phyloP scores from a whole-genome alignment of 2,888 invertebrate species.

The Dermolepida albohirtum region DNA sequence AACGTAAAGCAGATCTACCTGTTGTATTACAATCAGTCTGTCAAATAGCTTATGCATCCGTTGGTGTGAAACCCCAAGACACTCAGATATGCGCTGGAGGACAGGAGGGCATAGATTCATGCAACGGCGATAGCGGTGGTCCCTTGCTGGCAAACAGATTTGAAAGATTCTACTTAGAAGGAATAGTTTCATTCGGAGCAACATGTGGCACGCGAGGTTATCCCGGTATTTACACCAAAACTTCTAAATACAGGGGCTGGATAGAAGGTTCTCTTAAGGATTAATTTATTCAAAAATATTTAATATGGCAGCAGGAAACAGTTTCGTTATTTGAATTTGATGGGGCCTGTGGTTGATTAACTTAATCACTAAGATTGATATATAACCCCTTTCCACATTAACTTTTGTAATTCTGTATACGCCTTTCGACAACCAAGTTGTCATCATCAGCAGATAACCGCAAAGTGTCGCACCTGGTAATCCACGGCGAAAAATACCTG shows the following conservation, averaged over 20 bases:
- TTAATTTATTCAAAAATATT: background rate
- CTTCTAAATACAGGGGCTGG: constrained; percentile 71
- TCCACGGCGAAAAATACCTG: too few relatives aligned
- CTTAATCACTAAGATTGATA: too few relatives aligned
- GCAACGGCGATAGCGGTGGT: constrained; percentile 68
- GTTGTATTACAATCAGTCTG: constrained; percentile 59
- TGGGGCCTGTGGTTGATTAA: too few relatives aligned
- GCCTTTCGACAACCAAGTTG: too few relatives aligned
- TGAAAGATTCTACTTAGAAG: constrained; percentile 65
- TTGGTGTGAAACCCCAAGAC: constrained; percentile 23
- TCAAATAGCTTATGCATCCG: constrained; percentile 5
- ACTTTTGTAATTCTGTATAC: too few relatives aligned
- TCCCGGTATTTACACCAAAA: constrained; percentile 76
- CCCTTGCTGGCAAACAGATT: constrained; percentile 73
- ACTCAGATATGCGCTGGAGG: constrained; percentile 79
- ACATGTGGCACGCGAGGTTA: constrained; percentile 66
- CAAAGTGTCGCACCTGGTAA: too few relatives aligned
- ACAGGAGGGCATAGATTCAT: constrained; percentile 73
- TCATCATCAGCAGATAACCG: too few relatives aligned
- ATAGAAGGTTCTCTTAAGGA: constrained; percentile 61
- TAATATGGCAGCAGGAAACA: too few relatives aligned
- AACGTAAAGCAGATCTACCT: constrained; percentile 62
- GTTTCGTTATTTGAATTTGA: too few relatives aligned
- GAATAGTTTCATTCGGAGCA: constrained; percentile 70
- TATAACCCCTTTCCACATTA: too few relatives aligned